Evolutionary conservation across 2,888 invertebrate genomes (phyloP).

Genomic region (Heterodera filipjevi): DNA sequence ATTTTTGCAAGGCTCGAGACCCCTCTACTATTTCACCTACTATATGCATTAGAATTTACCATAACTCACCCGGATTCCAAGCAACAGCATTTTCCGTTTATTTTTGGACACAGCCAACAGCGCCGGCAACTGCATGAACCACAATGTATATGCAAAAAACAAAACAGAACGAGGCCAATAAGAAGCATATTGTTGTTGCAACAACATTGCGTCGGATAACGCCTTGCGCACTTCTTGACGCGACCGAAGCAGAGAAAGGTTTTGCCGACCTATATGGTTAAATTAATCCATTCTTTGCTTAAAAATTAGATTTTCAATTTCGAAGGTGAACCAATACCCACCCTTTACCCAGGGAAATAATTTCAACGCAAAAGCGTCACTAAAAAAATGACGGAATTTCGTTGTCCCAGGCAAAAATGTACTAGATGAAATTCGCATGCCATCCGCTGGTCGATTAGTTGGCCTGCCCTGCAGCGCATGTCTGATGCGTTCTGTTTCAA

Average conservation of each 20-base stretch:
- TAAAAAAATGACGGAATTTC: too few species aligned
- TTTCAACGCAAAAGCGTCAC: too few species aligned
- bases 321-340: too few species aligned
- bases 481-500: constrained; percentile 54
- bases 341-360: too few species aligned
- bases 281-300: too few species aligned
- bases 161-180: constrained; percentile 65
- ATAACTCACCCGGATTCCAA: constrained; percentile 66
- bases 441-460: neutral
- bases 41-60: too few species aligned
- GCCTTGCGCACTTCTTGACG: constrained; percentile 59
- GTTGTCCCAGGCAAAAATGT: too few species aligned
- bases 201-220: constrained; percentile 48
- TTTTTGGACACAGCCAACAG: constrained; percentile 72
- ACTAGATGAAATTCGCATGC: neutral
- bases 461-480: neutral
- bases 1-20: neutral
- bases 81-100: constrained; percentile 74
- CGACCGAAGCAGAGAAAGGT: constrained; percentile 46
- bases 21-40: too few species aligned
- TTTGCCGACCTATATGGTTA: constrained; percentile 23
- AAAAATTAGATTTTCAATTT: too few species aligned
- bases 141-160: constrained; percentile 75
- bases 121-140: constrained; percentile 93
- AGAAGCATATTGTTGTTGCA: constrained; percentile 38